Evolutionary conservation across 1,140 invertebrate species (phyloP).

Genomic region (Drosophila pseudoananassae): DNA sequence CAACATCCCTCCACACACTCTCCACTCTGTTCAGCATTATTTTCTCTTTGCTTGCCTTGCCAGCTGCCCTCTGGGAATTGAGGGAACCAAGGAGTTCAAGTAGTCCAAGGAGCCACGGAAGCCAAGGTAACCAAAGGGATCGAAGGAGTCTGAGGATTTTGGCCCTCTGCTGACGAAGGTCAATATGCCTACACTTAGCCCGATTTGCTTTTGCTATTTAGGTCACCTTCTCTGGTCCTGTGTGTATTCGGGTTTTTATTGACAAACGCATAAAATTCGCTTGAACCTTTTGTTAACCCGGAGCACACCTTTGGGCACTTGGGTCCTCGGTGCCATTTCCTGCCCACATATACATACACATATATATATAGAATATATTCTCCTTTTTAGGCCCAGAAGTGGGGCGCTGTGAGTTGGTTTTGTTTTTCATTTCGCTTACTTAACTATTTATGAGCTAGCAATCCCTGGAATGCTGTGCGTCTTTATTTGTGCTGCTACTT

Average conservation of each 20-base stretch:
- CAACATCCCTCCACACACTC: not conserved
- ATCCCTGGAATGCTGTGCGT: slow-evolving; percentile 77
- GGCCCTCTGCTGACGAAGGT: slow-evolving; percentile 60
- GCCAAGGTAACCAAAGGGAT: not conserved
- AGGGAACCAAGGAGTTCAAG: not conserved
- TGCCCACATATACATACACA: slow-evolving; percentile 26
- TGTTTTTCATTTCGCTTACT: slow-evolving; percentile 76
- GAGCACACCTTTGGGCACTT: slow-evolving; percentile 58
- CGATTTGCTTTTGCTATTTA: slow-evolving; percentile 70
- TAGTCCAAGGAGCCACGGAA: not conserved
- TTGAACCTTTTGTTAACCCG: slow-evolving; percentile 76
- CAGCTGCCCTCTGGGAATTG: slow-evolving; percentile 44
- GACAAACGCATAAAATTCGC: slow-evolving; percentile 78
- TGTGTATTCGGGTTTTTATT: slow-evolving; percentile 65
- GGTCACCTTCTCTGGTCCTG: slow-evolving; percentile 13
- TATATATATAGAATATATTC: not conserved
- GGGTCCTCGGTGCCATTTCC: slow-evolving; percentile 51
- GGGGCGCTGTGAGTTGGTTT: slow-evolving; percentile 11
- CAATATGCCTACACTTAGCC: slow-evolving; percentile 78
- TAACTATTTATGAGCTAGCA: slow-evolving; percentile 82
- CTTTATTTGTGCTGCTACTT: slow-evolving; percentile 82
- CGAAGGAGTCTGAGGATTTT: slow-evolving; percentile 11
- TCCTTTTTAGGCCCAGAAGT: slow-evolving; percentile 27
- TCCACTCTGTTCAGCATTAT: slow-evolving; percentile 51
- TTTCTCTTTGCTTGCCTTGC: slow-evolving; percentile 24